Evolutionary conservation across 2,797 vertebrate genomes (phyloP), one percentile per base, ranked within the genome.

Genomic region (Valencia hispanica): DNA sequence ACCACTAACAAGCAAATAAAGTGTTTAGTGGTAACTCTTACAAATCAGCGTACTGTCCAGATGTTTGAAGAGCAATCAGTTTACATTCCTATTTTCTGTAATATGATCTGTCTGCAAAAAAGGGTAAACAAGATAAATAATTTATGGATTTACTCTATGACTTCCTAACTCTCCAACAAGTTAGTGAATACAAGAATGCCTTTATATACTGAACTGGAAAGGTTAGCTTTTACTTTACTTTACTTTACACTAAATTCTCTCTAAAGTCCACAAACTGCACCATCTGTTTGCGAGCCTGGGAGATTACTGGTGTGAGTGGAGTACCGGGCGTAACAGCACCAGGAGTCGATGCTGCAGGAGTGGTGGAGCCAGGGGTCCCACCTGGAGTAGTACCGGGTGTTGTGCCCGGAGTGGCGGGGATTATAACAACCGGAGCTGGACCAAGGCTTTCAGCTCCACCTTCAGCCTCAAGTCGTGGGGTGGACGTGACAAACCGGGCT

Each of bases 401-500:
- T 48, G 89, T 90, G 30, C 93, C 91, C 18, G 93, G 93, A 68
- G 93, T 94, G 11, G 94, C 93, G n/a, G 93, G 92, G 68, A 79
- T 93, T 78, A 93, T 43, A 4, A 94, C 70, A 22, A 94, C 86
- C 14, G 88, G 89, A 47, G 89, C 68, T 1, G 59, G 75, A 32
- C 76, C 75, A 53, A 82, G 91, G 79, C 82, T 89, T 68, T 90
- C 91, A 41, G 79, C 71, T 17, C 77, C 79, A 34, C 84, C 63
- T 75, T 80, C 87, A 43, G 92, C 2, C 41, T 93, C 90, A 0
- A 85, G 72, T 75, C 96, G 96, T 0, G 97, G 96, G 20, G 97
- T 96, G 30, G 97, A 97, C 0, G 96, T 96, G 78, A 96, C 87
- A 59, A 96, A 96, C 53, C 94, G 94, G 0, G 95, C 95, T 70